These are phyloP conservation scores for Acromyrmex echinatior DNA, from an alignment of 1,140 invertebrate species.

Conservation along the genomic window DNA sequence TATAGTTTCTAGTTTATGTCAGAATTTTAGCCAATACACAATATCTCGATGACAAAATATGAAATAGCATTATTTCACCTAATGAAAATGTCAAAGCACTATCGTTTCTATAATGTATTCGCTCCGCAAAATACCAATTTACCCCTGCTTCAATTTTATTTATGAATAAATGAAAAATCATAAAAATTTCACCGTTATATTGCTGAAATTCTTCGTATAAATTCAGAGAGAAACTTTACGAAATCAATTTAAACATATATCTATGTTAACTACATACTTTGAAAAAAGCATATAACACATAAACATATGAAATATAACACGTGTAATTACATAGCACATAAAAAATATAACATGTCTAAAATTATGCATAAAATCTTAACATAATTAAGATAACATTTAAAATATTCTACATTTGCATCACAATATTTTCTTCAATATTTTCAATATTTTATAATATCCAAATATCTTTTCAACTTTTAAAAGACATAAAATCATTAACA, in stretches of 20 bases:
- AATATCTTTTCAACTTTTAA: not conserved
- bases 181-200: not conserved
- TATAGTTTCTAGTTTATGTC: slow-evolving; percentile 29
- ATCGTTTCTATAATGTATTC: not conserved
- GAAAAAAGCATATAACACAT: not conserved
- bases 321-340: too few relatives aligned
- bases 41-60: slow-evolving; percentile 3
- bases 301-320: too few relatives aligned
- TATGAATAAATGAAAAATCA: slow-evolving; percentile 16
- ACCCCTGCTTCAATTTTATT: slow-evolving; percentile 16
- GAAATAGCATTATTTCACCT: slow-evolving; percentile 12
- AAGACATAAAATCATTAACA: too few relatives aligned
- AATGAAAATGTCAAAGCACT: slow-evolving; percentile 3
- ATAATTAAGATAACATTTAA: not conserved
- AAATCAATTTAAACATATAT: not conserved
- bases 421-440: not conserved
- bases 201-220: not conserved
- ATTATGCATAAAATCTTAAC: not conserved
- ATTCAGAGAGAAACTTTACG: not conserved
- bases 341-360: not conserved
- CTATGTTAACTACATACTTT: not conserved
- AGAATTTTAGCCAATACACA: not conserved
- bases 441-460: not conserved
- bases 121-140: not conserved
- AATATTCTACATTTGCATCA: not conserved